phyloP scores from a whole-genome alignment of 2,888 invertebrate genomes.

The Galeopsomyia nigrocyanea region DNA sequence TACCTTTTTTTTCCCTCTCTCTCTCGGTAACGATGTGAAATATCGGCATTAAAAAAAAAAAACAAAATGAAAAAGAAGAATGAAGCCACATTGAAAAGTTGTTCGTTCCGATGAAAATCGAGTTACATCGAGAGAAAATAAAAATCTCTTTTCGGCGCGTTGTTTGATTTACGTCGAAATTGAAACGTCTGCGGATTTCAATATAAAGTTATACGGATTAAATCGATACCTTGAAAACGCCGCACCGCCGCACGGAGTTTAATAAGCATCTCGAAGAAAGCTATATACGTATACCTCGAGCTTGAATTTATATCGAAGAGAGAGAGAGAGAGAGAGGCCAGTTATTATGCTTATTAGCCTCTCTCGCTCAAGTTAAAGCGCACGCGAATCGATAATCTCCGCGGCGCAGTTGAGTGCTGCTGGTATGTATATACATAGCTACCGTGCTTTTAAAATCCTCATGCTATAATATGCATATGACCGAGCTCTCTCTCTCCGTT shows the following conservation, averaged over 20 bases:
- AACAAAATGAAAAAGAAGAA: not conserved
- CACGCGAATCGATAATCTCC: too few relatives aligned
- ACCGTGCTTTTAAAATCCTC: too few relatives aligned
- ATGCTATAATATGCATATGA: too few relatives aligned
- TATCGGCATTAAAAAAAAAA: conserved; percentile 33
- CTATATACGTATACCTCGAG: too few relatives aligned
- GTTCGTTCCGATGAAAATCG: conserved; percentile 27
- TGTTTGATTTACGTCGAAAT: conserved; percentile 36
- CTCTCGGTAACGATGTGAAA: conserved; percentile 23
- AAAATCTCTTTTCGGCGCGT: conserved; percentile 3
- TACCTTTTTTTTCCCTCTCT: too few relatives aligned
- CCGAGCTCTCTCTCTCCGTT: too few relatives aligned
- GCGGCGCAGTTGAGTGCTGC: too few relatives aligned
- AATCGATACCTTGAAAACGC: conserved; percentile 36
- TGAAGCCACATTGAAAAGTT: conserved; percentile 14
- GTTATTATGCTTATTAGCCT: too few relatives aligned
- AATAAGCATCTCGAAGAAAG: conserved; percentile 24
- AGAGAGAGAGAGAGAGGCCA: too few relatives aligned
- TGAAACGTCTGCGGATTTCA: conserved; percentile 39
- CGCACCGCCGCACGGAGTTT: conserved; percentile 17
- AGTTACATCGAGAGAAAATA: conserved; percentile 22
- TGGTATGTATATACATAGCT: too few relatives aligned
- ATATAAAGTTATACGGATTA: conserved; percentile 45
- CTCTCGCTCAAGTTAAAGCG: too few relatives aligned
- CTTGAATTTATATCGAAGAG: too few relatives aligned